Base-by-base conservation (phyloP, 2,797 vertebrate species). In the Sphenodon punctatus region DNA sequence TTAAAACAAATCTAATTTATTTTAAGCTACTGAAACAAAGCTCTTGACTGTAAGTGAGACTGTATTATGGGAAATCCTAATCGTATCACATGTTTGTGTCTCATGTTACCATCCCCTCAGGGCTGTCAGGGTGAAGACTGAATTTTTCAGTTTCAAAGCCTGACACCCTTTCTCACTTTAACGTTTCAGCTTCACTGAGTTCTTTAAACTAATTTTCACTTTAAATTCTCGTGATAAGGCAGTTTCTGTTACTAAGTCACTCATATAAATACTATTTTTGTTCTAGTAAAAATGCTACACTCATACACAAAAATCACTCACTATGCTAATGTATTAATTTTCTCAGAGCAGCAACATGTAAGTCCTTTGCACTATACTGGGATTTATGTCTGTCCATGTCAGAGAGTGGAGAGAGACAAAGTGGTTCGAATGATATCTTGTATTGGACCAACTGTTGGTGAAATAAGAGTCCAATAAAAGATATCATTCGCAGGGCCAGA, bases 111-210 rank as follows among this genome's bases (percentile, higher is more conserved):
- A 73, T 77, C 69, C 75, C 68, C 53, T 49, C 58, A 22, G 38
- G 78, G 63, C 66, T 82, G 85, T 88, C 32, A 13, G 79, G 87
- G 81, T 89, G 82, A 80, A 80, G 72, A 79, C 17, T 67, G 79
- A 80, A 38, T 63, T 79, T 82, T 89, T 93, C 88, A 88, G 87
- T 94, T 93, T 91, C 88, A 86, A 93, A 93, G 88, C 84, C 78
- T 78, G 61, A 85, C 82, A 74, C 67, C 88, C 88, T 79, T 90
- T 90, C 71, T 8, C 87, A 60, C 39, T 88, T 88, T 74, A 75
- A 68, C 78, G 86, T 92, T 89, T 79, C 43, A 30, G 67, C 43
- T 83, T 75, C 30, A 66, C 51, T 94, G 92, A 32, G 86, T 93
- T 91, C 93, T 87, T 89, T 82, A 92, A 92, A 89, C 77, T 80